A percentile compares a stretch with the other conserved stretches of the same genome.
Conservation (phyloP, 2,888 invertebrate genomes). For the Mesorhabditis belari region DNA sequence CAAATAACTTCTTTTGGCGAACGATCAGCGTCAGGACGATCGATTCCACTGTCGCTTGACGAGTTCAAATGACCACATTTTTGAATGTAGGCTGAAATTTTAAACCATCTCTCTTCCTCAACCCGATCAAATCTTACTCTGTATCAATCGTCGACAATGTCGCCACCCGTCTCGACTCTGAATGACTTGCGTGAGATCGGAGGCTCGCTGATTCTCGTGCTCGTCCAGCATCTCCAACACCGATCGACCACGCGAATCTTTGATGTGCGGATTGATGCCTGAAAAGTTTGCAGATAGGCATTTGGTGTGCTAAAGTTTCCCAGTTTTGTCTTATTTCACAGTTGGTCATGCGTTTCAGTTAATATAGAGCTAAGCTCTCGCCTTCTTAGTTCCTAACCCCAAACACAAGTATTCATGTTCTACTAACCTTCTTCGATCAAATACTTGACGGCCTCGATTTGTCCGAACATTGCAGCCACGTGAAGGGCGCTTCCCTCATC, state of each 20-base stretch:
- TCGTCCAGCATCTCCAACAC: slow-evolving; percentile 78
- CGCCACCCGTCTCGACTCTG: slow-evolving; percentile 43
- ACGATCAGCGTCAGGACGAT: slow-evolving; percentile 20
- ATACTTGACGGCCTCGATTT: slow-evolving; percentile 43
- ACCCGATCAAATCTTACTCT: slow-evolving; percentile 8
- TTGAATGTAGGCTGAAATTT: not conserved
- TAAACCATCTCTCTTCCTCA: not conserved
- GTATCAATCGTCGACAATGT: slow-evolving; percentile 28
- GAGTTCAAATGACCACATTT: slow-evolving; percentile 2
- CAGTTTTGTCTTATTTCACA: too few species aligned
- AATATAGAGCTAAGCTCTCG: too few species aligned
- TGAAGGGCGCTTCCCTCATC: slow-evolving; percentile 53
- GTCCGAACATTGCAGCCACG: slow-evolving; percentile 50
- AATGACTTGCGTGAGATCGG: slow-evolving; percentile 76
- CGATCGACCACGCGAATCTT: slow-evolving; percentile 74
- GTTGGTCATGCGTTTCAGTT: too few species aligned
- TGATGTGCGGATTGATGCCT: slow-evolving; percentile 57
- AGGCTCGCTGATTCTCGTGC: slow-evolving; percentile 79
- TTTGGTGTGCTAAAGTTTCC: too few species aligned
- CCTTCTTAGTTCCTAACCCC: too few species aligned
- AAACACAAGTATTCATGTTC: not conserved
- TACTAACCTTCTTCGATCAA: slow-evolving; percentile 43
- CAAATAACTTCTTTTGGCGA: slow-evolving; percentile 20
- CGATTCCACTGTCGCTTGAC: slow-evolving; percentile 22
- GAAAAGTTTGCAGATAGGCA: too few species aligned